These are phyloP conservation scores for Diorhabda carinulata DNA, from an alignment of 1,140 invertebrate genomes.

Conservation along the genomic window DNA sequence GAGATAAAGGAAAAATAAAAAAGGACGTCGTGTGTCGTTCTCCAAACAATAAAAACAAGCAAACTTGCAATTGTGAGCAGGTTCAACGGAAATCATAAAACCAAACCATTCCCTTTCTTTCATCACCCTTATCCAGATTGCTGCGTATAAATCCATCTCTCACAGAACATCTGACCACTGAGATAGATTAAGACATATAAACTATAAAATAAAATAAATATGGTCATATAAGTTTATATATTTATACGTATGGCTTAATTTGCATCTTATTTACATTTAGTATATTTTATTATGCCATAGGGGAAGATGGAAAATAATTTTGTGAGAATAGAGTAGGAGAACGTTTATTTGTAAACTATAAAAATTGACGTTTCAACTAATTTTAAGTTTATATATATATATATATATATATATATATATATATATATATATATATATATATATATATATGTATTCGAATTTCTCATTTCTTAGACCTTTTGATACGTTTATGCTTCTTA, in stretches of 20 bases:
- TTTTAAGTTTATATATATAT: too few relatives aligned
- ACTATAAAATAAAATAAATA: constrained; percentile 9
- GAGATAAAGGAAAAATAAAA: neutral
- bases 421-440: too few relatives aligned
- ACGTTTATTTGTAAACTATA: too few relatives aligned
- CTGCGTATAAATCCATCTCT: constrained; percentile 14
- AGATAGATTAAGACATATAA: constrained; percentile 17
- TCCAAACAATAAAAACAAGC: constrained; percentile 11
- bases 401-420: too few relatives aligned
- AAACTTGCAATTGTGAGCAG: constrained; percentile 33
- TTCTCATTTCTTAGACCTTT: too few relatives aligned
- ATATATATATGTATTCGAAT: too few relatives aligned
- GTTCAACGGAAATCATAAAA: constrained; percentile 34
- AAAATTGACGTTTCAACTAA: too few relatives aligned
- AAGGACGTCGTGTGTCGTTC: neutral
- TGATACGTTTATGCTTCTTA: too few relatives aligned
- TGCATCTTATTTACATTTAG: neutral
- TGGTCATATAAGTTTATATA: neutral
- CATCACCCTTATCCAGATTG: constrained; percentile 25
- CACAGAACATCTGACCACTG: constrained; percentile 5
- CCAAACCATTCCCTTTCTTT: constrained; percentile 25
- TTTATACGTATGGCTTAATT: neutral
- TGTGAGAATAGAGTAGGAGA: too few relatives aligned
- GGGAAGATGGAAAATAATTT: too few relatives aligned
- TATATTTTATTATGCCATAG: neutral